phyloP scores from a whole-genome alignment of 2,113 vertebrate species.

The Larimichthys polyactis region DNA sequence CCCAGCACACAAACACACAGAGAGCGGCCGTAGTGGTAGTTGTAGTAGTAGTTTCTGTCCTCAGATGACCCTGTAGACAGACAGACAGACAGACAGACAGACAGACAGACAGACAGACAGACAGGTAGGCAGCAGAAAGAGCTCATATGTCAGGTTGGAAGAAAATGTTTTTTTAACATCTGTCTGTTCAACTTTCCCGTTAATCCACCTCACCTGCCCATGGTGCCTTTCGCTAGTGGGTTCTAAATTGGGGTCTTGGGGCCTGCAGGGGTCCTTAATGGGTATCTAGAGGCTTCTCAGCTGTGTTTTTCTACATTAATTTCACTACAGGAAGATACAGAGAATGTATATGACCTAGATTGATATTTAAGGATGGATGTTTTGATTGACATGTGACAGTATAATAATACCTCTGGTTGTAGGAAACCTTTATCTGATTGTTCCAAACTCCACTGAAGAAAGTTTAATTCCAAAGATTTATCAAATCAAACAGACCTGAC shows the following conservation, averaged over 20 bases:
- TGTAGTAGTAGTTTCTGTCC: constrained; percentile 30
- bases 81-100: constrained; percentile 4
- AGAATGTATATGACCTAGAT: too few relatives aligned
- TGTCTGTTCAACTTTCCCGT: neutral
- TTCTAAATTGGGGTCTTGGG: neutral
- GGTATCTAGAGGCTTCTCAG: neutral
- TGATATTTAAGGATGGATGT: neutral
- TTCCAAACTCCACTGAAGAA: neutral
- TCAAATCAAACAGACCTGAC: neutral
- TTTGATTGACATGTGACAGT: neutral
- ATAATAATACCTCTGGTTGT: neutral
- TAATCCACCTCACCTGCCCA: neutral
- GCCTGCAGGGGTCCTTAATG: neutral
- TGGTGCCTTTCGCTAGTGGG: neutral
- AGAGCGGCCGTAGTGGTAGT: constrained; percentile 1
- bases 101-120: constrained; percentile 2
- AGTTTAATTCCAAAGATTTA: neutral
- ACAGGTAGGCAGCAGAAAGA: constrained; percentile 4
- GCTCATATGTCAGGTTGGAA: neutral
- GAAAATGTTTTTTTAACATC: constrained; percentile 6
- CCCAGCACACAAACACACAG: constrained; percentile 26
- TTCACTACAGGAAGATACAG: neutral
- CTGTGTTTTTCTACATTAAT: neutral
- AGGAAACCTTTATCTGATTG: neutral
- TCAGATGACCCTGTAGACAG: neutral